These are phyloP conservation scores for Rhabdomys pumilio DNA, from an alignment of 2,797 vertebrate species.

Conservation along the genomic window DNA sequence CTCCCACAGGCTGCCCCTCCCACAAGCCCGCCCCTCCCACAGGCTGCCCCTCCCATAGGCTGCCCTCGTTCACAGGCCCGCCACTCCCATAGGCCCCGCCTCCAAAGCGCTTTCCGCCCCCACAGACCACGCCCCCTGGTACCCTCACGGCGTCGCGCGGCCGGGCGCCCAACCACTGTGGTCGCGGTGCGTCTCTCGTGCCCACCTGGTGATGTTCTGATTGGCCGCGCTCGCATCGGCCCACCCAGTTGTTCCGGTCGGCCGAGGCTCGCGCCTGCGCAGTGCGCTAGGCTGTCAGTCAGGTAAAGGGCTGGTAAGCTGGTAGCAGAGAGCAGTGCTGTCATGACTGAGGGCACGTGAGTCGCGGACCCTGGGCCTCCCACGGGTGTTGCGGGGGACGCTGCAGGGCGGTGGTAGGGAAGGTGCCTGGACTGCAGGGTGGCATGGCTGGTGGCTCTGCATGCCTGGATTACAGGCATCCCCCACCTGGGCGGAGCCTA, in stretches of 20 bases:
- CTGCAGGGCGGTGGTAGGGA: neutral
- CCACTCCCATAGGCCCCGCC: neutral
- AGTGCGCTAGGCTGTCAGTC: rapidly evolving
- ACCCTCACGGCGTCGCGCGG: neutral
- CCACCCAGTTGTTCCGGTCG: constrained; percentile 89
- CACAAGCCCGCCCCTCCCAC: neutral
- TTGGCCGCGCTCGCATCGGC: constrained; percentile 87
- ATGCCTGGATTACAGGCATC: neutral
- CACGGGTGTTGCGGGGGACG: neutral
- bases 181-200: neutral
- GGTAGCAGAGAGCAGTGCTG: rapidly evolving
- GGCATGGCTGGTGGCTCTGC: neutral
- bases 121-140: neutral
- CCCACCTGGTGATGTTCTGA: neutral
- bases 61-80: neutral
- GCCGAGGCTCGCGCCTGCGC: constrained; percentile 69
- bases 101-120: rapidly evolving
- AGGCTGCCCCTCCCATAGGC: neutral
- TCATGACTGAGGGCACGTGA: constrained; percentile 93
- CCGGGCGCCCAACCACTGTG: neutral
- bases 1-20: too few species aligned
- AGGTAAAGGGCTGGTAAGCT: rapidly evolving
- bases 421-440: neutral
- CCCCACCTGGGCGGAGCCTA: neutral
- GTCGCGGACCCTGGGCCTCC: constrained; percentile 77